Base-by-base conservation (phyloP, 64 coral and sea anemone species). In the Montipora foliosa region DNA sequence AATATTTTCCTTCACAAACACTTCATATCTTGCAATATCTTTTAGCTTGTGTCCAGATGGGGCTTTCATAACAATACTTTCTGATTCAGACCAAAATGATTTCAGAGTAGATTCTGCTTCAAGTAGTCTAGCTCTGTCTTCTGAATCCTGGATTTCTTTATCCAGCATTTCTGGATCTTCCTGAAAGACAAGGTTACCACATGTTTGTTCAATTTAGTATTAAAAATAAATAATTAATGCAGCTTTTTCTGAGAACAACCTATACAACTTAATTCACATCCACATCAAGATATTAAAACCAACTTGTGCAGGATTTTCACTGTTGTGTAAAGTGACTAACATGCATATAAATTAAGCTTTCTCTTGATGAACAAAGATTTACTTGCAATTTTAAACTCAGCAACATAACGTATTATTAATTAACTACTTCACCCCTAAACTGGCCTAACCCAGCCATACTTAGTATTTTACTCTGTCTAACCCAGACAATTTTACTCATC, bases 21-120 rank as follows among this genome's bases (percentile, higher is more conserved):
- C 98, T 87, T 96, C 85, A 76, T 94, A 99, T 80, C 88, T 94
- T 15, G 95, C 98, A 49, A 96, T 94, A 74, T 99, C 98, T 80
- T 99, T 99, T 1, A 99, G 89, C 87, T 95, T 99, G 89, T 96
- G 92, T 3, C 98, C 98, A 10, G 95, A 96, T 6, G 89, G 89
- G 2, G 98, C 98, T 17, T 92, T 88, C 24, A 92, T 61, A 4
- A 99, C 95, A 50, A 96, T 74, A 59, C 70, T 94, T 47, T 89
- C 89, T 57, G 98, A 94, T 86, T 99, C 98, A 45, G 37, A 92
- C 80, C 93, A 93, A 89, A 99, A 99, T 0, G 78, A 72, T 3
- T 84, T 45, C 19, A 99, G 75, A 59, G 76, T 17, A 21, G 91
- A 69, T 20, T 96, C 92, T 49, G 50, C 50, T 82, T 94, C 91